Evolutionary conservation across 2,888 invertebrate genomes (phyloP).

Genomic region (Steinernema scapterisci): DNA sequence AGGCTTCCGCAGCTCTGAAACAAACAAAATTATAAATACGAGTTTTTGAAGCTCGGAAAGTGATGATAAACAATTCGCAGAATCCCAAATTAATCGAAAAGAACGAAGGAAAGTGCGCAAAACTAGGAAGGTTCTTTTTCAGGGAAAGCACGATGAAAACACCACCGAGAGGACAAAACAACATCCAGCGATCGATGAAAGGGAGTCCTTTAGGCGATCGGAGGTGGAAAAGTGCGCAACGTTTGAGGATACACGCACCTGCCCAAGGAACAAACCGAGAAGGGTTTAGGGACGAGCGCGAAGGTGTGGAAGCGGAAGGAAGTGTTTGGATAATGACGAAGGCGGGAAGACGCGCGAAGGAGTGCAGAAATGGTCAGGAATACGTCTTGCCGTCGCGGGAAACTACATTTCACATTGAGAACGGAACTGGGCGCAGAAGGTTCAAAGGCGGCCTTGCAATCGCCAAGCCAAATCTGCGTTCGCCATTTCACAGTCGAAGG

Average conservation of each 20-base stretch:
- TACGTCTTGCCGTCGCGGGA: neutral
- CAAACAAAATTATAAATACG: conserved; percentile 66
- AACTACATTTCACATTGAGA: neutral
- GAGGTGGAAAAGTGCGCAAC: neutral
- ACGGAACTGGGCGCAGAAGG: neutral
- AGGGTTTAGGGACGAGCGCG: neutral
- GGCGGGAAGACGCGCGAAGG: neutral
- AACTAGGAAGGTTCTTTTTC: neutral
- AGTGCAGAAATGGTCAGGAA: neutral
- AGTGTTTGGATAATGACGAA: conserved; percentile 18
- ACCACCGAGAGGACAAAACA: neutral
- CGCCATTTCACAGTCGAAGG: conserved; percentile 9
- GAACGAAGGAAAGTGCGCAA: neutral
- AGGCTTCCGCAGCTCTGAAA: conserved; percentile 87
- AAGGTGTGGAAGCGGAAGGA: neutral
- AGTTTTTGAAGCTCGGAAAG: neutral
- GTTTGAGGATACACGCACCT: neutral
- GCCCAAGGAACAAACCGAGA: neutral
- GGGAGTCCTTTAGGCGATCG: conserved; percentile 1
- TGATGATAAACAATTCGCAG: neutral
- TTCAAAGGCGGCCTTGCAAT: neutral
- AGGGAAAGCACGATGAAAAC: neutral
- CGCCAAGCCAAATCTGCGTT: conserved; percentile 7
- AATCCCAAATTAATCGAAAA: neutral
- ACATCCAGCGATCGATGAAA: neutral